Evolutionary conservation across 2,113 vertebrate genomes (phyloP), one percentile per base, ranked within the genome.

Genomic region (Polypterus bichir): DNA sequence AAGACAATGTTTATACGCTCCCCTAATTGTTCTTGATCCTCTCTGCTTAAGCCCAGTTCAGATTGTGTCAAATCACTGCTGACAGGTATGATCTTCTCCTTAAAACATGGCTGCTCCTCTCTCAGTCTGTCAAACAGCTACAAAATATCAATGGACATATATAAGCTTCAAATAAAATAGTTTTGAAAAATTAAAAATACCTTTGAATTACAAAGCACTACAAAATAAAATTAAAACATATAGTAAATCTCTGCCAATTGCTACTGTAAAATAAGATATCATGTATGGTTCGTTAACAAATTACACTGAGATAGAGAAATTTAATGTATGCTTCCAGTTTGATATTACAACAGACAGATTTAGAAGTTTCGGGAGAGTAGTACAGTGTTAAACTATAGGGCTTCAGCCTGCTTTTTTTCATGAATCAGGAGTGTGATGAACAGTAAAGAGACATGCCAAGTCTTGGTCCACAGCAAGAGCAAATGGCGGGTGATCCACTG

Each of bases 81-180:
- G 75, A 99, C 69, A 1, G 96, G 84, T 7, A 94, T 67, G 66
- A 99, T 90, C 86, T 99, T 99, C 77, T 83, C 74, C 44, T 82
- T 84, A 73, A 98, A 98, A 70, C 76, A 73, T 2, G 93, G 91
- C 77, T 97, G 93, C 71, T 98, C 96, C 1, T 90, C 89, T 73
- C 89, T 87, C 72, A 99, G 69, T 65, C 81, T 87, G 71, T 98
- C 93, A 77, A 98, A 99, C 61, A 99, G 81, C 96, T 99, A 76
- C 65, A 57, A 71, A 73, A 70, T 1, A 7, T 44, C 5, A 49
- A 65, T 27, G 27, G 27, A 27, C 27, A 27, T 27, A 57, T 27
- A 46, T 49, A 61, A 59, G 27, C 4, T 27, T 8, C 8, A 49
- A 64, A 45, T 27, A 27, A 27, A 27, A 27, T 27, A 2, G 27